A percentile compares a stretch with the other conserved stretches of the same genome.
These are phyloP conservation scores for Venturia canescens DNA, from an alignment of 1,140 invertebrate species.

Conservation along the genomic window DNA sequence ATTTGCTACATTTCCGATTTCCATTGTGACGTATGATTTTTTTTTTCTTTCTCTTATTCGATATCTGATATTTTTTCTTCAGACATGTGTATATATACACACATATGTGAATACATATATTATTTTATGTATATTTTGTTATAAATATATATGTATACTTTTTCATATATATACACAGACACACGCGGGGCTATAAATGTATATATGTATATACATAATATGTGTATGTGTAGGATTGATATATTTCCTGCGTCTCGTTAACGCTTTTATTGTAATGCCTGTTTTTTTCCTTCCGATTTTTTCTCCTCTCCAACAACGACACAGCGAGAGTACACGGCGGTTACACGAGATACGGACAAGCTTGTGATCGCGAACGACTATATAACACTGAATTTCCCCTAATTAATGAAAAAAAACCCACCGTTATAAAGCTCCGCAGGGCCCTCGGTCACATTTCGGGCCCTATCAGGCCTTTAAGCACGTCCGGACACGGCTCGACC, in stretches of 20 bases:
- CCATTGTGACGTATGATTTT: constrained; percentile 43
- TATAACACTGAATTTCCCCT: constrained; percentile 4
- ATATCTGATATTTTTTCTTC: constrained; percentile 10
- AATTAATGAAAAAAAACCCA: constrained; percentile 40
- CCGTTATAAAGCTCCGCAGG: constrained; percentile 34
- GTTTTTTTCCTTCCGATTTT: too few relatives aligned
- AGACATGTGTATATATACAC: constrained; percentile 30
- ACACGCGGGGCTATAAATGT: not conserved
- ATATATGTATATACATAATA: not conserved
- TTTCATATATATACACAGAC: too few relatives aligned
- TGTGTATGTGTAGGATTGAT: constrained; percentile 17
- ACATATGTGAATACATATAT: constrained; percentile 35
- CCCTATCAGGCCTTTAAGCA: constrained; percentile 65
- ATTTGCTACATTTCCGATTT: constrained; percentile 43
- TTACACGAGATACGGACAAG: not conserved
- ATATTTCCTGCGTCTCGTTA: constrained; percentile 37
- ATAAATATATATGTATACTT: constrained; percentile 2
- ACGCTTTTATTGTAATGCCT: constrained; percentile 36
- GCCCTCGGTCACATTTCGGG: constrained; percentile 57
- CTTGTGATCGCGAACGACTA: not conserved
- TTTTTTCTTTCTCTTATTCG: constrained; percentile 40
- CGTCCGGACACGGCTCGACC: constrained; percentile 58
- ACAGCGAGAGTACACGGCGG: not conserved
- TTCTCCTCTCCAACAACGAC: not conserved
- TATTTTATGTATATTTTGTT: constrained; percentile 1